Evolutionary conservation across 2,888 invertebrate species (phyloP).

Genomic region (Tetragnatha montana): DNA sequence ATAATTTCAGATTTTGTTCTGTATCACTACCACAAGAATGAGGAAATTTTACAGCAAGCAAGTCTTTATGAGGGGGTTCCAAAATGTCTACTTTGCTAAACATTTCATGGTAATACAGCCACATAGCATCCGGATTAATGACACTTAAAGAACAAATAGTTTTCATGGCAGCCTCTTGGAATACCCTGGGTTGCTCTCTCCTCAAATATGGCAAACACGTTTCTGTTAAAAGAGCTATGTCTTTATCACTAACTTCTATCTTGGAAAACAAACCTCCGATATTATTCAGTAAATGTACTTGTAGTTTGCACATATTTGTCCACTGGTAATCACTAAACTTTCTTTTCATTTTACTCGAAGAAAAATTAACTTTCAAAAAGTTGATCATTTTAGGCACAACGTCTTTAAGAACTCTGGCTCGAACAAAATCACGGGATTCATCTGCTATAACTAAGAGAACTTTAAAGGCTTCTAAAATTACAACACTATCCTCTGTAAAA

Average conservation of each 20-base stretch:
- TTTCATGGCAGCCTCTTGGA: conserved; percentile 54
- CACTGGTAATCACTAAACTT: conserved; percentile 54
- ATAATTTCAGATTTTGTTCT: not conserved
- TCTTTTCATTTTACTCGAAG: conserved; percentile 23
- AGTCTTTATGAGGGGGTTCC: conserved; percentile 35
- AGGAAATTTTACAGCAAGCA: conserved; percentile 39
- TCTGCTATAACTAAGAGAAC: conserved; percentile 58
- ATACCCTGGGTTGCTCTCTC: conserved; percentile 41
- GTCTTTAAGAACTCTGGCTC: conserved; percentile 48
- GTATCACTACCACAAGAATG: not conserved
- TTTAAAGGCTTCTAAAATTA: conserved; percentile 60
- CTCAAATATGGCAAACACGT: conserved; percentile 58
- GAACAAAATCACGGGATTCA: conserved; percentile 66
- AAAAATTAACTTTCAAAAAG: conserved; percentile 42
- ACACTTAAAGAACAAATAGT: conserved; percentile 35
- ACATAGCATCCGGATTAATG: conserved; percentile 58
- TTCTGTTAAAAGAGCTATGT: conserved; percentile 31
- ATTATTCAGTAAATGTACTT: conserved; percentile 41
- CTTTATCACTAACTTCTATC: conserved; percentile 45
- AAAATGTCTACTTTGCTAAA: conserved; percentile 9
- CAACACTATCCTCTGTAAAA: conserved; percentile 59
- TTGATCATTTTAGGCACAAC: conserved; percentile 57
- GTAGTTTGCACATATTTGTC: conserved; percentile 44
- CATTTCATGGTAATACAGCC: conserved; percentile 46
- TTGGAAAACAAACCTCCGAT: conserved; percentile 45